Base-by-base conservation (phyloP, 2,888 invertebrate genomes). In the Crepidodera aurea region DNA sequence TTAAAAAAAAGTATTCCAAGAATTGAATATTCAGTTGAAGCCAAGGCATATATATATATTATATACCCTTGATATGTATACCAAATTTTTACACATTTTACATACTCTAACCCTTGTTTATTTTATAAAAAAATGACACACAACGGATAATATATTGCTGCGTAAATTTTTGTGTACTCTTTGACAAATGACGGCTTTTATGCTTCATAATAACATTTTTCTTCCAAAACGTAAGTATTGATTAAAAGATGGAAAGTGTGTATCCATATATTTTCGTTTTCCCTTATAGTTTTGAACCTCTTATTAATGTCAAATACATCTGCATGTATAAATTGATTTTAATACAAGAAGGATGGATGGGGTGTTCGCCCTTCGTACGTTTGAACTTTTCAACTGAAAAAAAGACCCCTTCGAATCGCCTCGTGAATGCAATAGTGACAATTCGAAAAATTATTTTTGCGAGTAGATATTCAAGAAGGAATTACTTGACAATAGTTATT, bases 191-290 rank as follows among this genome's bases (percentile, higher is more conserved):
- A 22, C 12, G 46, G 46, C 25, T 46, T 19, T 46, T 46, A 13
- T 25, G 7, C 25, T 25, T 46, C 46, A 22, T 46, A 46, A 46
- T 46, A 46, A 46, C 19, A 46, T 46, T 46, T 46, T 46, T 46
- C 46, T 46, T 22, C 13, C 18, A 3, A 25, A 46, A 37, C 7
- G 13, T 29, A 37, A 25, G 25, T 46, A 46, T 46, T 46, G 46
- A 46, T 46, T 46, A 46, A 46, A 46, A 22, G 46, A 46, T 25
- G 22, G 27, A 15, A 27, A 48, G 27, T 27, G 44, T 44, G 15
- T 48, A 7, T 27, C 27, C 29, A 46, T 25, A 46, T 46, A 13
- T 25, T 25, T 25, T 46, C n/a, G 6, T 25, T 25, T 25, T 18
- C 40, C 16, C 40, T 16, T 40, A 40, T 40, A 18, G 40, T 16